Conservation (phyloP, 2,888 invertebrate genomes). For the Caenorhabditis sp. region DNA sequence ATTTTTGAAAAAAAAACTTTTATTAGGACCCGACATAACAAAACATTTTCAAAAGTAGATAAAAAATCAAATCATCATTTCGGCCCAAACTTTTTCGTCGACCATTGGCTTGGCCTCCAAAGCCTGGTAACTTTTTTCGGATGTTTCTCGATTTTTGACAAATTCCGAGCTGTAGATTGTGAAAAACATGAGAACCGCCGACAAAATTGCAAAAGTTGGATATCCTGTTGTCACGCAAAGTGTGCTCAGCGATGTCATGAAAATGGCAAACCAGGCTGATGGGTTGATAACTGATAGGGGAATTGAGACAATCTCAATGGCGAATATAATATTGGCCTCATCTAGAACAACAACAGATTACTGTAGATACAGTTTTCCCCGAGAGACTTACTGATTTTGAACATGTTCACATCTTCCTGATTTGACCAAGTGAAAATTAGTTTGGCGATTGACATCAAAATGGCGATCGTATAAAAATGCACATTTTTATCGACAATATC, state of each 20-base stretch:
- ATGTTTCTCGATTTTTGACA: background rate
- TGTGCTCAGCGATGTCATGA: slow-evolving; percentile 34
- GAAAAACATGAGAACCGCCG: slow-evolving; percentile 17
- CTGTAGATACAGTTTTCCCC: slow-evolving; percentile 5
- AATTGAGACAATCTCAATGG: slow-evolving; percentile 29
- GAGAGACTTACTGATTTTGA: background rate
- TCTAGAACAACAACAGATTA: slow-evolving; percentile 14
- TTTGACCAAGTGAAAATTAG: background rate
- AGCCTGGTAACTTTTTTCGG: too few relatives aligned
- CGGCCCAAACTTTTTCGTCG: background rate
- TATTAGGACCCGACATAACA: too few relatives aligned
- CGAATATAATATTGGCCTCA: slow-evolving; percentile 28
- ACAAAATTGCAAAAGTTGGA: slow-evolving; percentile 20
- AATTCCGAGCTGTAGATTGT: slow-evolving; percentile 8
- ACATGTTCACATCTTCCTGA: background rate
- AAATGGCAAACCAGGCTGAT: slow-evolving; percentile 34
- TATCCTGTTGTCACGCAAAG: slow-evolving; percentile 29
- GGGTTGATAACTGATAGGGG: slow-evolving; percentile 34
- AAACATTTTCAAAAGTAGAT: too few relatives aligned
- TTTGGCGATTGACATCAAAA: background rate
- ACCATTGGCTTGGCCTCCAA: background rate
- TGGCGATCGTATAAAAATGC: slow-evolving; percentile 1
- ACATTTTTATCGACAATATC: slow-evolving; percentile 3
- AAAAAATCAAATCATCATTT: background rate
- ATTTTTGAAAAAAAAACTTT: too few relatives aligned